Base-by-base conservation (phyloP, 1,140 invertebrate genomes). In the Hyposmocoma kahamanoa region DNA sequence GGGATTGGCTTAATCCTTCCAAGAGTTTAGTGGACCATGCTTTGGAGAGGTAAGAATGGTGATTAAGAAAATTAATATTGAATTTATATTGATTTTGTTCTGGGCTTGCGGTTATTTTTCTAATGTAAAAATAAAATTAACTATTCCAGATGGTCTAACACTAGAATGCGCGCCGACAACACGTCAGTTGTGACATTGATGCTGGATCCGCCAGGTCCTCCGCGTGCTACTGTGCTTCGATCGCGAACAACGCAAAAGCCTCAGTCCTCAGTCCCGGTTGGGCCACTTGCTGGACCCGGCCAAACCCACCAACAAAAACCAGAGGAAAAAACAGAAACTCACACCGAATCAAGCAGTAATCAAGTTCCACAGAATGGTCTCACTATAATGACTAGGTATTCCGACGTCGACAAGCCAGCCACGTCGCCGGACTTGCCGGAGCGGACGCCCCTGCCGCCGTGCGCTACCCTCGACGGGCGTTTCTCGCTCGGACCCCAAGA, bases 121-220 rank as follows among this genome's bases (percentile, higher is more conserved):
- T 36, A 26, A 13, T 36, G 15, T 36, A n/a, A n/a, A 39, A 6
- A 45, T 18, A 22, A 47, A 28, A 44, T 13, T 19, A 42, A 61
- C 28, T 48, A 47, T 66, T 68, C 11, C 57, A 90, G 91, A 50
- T 95, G 95, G 90, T 91, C 89, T 11, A 89, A 86, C 22, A 93
- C 92, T 5, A 90, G 93, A 67, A 91, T 98, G 88, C 89, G 96
- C 22, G 96, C 97, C 8, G 97, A 99, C 84, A 99, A 99, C 78
- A 98, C 96, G 2, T 97, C 95, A 45, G 96, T 96, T 34, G 94
- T 98, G 4, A 97, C 96, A 24, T 87, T 98, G 17, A 94, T 98
- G 90, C 87, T 98, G 42, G 96, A 98, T 83, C 96, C 96, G 48
- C 94, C 95, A 4, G 95, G 95, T 3, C 92, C 93, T n/a, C 92